Percentiles rank a stretch among this genome's conserved stretches.
phyloP scores from a whole-genome alignment of 2,797 vertebrate species.

The Enteromius viviparus region DNA sequence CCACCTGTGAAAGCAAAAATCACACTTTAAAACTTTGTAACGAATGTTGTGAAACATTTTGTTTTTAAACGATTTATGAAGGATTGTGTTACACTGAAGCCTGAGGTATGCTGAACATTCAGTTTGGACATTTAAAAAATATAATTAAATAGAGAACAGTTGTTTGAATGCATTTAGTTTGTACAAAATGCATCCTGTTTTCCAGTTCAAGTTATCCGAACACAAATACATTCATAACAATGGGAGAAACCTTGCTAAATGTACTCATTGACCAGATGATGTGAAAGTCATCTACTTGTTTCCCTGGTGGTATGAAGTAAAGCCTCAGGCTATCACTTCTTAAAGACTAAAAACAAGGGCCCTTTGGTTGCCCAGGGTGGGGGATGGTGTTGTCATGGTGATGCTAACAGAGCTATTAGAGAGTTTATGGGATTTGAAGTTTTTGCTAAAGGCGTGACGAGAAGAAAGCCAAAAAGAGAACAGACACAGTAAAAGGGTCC shows the following conservation, averaged over 20 bases:
- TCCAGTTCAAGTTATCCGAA: neutral
- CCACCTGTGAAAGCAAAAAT: conserved; percentile 62
- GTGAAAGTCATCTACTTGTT: conserved; percentile 38
- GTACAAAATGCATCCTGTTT: neutral
- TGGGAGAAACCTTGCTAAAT: neutral
- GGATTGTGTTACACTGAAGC: neutral
- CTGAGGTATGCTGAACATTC: neutral
- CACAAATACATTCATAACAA: neutral
- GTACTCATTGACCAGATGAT: conserved; percentile 13
- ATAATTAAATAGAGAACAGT: neutral
- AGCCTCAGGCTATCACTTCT: conserved; percentile 44
- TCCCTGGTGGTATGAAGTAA: conserved; percentile 27
- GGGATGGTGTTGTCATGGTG: conserved; percentile 49
- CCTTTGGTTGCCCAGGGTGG: conserved; percentile 37
- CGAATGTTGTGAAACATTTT: neutral
- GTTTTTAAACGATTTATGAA: neutral
- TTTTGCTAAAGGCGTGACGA: conserved; percentile 67
- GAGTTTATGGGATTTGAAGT: conserved; percentile 64
- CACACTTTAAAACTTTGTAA: conserved; percentile 2
- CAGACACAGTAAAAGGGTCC: neutral
- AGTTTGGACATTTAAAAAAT: neutral
- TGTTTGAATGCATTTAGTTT: no score
- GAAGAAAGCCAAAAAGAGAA: conserved; percentile 24
- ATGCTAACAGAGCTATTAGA: conserved; percentile 33
- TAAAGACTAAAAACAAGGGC: conserved; percentile 29